Percentiles rank a stretch among this genome's conserved stretches.
Conservation (phyloP, 1,140 invertebrate species). For the Drosophila ambigua region DNA sequence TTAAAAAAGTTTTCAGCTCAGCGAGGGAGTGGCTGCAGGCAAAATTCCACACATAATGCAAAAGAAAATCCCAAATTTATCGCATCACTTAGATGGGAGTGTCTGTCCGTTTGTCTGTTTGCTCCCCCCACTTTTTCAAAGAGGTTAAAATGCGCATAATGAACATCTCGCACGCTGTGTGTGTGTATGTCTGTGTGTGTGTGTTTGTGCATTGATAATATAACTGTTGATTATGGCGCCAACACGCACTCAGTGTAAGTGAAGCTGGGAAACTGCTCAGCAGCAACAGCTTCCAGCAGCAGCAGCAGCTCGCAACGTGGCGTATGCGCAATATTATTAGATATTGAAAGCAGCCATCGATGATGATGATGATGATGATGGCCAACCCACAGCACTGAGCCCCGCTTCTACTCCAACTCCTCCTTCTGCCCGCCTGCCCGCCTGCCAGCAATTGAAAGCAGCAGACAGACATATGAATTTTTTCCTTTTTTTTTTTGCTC, state of each 20-base stretch:
- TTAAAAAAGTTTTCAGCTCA: conserved; percentile 72
- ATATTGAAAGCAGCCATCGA: conserved; percentile 79
- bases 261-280: conserved; percentile 49
- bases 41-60: conserved; percentile 76
- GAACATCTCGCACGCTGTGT: conserved; percentile 36
- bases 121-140: conserved; percentile 21
- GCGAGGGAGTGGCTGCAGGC: conserved; percentile 22
- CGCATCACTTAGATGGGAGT: conserved; percentile 71
- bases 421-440: neutral
- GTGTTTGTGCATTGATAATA: conserved; percentile 77
- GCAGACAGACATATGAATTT: conserved; percentile 73
- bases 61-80: conserved; percentile 78
- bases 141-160: conserved; percentile 74
- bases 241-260: conserved; percentile 77
- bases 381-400: conserved; percentile 7
- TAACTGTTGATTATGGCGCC: conserved; percentile 80
- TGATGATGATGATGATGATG: conserved; percentile 41
- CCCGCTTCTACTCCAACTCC: conserved; percentile 1
- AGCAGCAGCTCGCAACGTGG: conserved; percentile 54
- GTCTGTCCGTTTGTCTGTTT: conserved; percentile 1
- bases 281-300: conserved; percentile 21
- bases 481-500: conserved; percentile 17
- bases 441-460: conserved; percentile 64
- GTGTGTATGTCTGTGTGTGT: conserved; percentile 21
- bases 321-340: conserved; percentile 80